phyloP scores from a whole-genome alignment of 2,888 invertebrate species.

The Troides aeacus region DNA sequence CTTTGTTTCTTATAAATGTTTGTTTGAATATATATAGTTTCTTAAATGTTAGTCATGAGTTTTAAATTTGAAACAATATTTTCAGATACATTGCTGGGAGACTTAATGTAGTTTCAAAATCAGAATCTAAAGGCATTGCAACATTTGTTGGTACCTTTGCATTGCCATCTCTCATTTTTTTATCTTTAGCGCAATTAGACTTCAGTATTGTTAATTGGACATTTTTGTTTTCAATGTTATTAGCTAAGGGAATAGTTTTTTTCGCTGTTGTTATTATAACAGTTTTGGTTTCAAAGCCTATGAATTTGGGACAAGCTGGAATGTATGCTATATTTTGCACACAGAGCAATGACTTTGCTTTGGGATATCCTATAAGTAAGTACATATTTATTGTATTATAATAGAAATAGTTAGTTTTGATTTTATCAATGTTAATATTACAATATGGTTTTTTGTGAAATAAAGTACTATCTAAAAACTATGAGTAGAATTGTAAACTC shows the following conservation, averaged over 20 bases:
- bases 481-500: too few relatives aligned
- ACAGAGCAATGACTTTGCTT: constrained; percentile 98
- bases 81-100: constrained; percentile 91
- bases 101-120: constrained; percentile 88
- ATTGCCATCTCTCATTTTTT: constrained; percentile 93
- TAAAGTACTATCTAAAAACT: too few relatives aligned
- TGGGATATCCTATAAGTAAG: constrained; percentile 96
- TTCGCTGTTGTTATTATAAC: constrained; percentile 88
- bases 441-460: too few relatives aligned
- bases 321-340: constrained; percentile 97
- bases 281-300: constrained; percentile 87
- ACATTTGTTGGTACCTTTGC: constrained; percentile 97
- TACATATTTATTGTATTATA: constrained; percentile 31
- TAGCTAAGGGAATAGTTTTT: constrained; percentile 93
- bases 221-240: constrained; percentile 90
- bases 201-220: constrained; percentile 93
- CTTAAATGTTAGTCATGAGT: too few relatives aligned
- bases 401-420: neutral
- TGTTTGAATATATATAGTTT: too few relatives aligned
- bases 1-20: too few relatives aligned
- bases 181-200: constrained; percentile 91
- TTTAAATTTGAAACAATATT: constrained; percentile 33
- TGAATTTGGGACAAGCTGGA: constrained; percentile 91
- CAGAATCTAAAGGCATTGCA: constrained; percentile 93
- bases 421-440: neutral